Conservation (phyloP, 1,140 invertebrate genomes). For the Heliothis virescens region DNA sequence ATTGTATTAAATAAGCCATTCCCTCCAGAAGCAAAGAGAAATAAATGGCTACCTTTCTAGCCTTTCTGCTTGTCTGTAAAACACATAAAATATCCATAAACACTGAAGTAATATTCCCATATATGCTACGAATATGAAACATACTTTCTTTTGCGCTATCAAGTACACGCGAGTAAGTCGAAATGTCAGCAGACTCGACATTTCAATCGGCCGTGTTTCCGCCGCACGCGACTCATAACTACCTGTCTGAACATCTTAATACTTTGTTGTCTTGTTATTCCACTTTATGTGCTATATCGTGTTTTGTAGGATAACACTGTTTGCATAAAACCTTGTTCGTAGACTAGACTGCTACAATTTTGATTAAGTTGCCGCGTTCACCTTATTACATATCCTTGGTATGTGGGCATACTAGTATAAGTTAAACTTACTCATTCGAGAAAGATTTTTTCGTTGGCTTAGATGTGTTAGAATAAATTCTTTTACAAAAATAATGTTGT, state of each 20-base stretch:
- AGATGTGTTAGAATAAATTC: no score
- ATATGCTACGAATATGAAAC: not conserved
- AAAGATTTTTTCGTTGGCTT: no score
- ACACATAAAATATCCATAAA: not conserved
- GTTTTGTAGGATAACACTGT: no score
- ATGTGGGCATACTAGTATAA: no score
- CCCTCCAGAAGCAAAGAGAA: no score
- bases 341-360: no score
- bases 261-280: not conserved
- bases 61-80: not conserved
- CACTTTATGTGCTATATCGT: not conserved
- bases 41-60: not conserved
- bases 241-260: constrained; percentile 10
- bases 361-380: no score
- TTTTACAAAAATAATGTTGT: no score
- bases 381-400: no score
- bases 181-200: constrained; percentile 33
- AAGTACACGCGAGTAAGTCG: not conserved
- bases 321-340: no score
- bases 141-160: constrained; percentile 14
- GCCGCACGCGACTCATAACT: constrained; percentile 14
- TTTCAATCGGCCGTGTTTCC: constrained; percentile 15
- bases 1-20: no score
- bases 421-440: no score
- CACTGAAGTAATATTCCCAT: not conserved